Base-by-base conservation (phyloP, 2,888 invertebrate species). In the Parnassius mnemosyne region DNA sequence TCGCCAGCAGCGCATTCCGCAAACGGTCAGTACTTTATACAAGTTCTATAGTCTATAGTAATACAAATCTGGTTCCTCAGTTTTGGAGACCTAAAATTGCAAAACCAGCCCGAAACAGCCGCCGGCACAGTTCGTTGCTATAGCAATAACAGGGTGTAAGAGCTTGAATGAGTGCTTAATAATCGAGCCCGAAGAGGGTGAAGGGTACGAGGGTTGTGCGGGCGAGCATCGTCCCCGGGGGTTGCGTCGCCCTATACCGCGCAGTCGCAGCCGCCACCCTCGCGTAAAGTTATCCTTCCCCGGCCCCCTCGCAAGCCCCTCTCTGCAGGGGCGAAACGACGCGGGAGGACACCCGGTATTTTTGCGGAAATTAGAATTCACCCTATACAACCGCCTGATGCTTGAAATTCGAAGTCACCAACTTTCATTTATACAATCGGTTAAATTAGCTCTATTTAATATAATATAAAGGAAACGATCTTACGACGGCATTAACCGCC, bases 1-100 rank as follows among this genome's bases (percentile, higher is more conserved):
- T 94, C 95, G 61, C 94, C 95, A 55, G 94, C 94, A 68, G 94
- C 93, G 63, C 93, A 93, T 81, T 93, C 94, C 80, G 89, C 93
- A 84, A 94, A 93, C 82, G 94, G 94, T 94, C 72, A 92, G 93
- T 84, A 68, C 58, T 61, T 42, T 55, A 57, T 63, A 56, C 53
- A 42, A 57, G 53, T 34, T 34, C 34, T 34, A 34, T 34, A 34
- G 5, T 34, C 34, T 34, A 34, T 34, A 34, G 5, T 34, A 34
- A 34, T 34, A 34, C 34, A 34, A 34, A 0, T 7, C 34, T 7
- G 34, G 7, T 34, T 34, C 7, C 34, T 34, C 34, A 7, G 34
- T 34, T 34, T 34, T 34, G 5, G 34, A 34, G 34, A 34, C 34
- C 34, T 0, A 34, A 34, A 34, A 5, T 34, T 34, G 5, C 34